These are phyloP conservation scores for Glaucidium brasilianum DNA, from an alignment of 2,113 vertebrate species.

Conservation along the genomic window DNA sequence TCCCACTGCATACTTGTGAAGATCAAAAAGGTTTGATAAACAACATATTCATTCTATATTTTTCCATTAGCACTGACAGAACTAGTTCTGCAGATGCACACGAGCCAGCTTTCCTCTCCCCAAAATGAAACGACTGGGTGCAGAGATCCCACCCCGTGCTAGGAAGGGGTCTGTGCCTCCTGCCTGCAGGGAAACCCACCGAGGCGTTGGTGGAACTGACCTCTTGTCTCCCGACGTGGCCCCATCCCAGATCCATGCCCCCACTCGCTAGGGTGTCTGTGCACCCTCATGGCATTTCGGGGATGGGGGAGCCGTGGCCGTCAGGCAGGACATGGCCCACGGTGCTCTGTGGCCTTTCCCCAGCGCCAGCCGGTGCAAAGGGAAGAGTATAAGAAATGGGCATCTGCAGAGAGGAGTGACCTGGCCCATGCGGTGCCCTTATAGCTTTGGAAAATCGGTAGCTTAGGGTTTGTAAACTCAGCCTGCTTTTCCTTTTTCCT, in stretches of 20 bases:
- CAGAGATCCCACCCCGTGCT: no score
- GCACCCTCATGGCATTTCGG: fast-evolving
- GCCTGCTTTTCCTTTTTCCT: no score
- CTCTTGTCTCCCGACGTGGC: not conserved
- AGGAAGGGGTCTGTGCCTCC: not conserved
- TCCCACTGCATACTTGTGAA: not conserved
- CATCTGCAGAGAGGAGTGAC: no score
- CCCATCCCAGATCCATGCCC: not conserved
- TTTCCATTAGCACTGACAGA: not conserved
- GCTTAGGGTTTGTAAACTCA: no score
- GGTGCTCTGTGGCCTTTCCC: no score
- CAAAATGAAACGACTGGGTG: fast-evolving
- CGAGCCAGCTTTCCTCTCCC: not conserved
- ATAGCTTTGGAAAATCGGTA: no score
- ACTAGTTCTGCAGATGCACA: not conserved
- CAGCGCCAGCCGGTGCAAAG: no score
- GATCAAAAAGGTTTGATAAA: not conserved
- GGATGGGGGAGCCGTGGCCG: not conserved
- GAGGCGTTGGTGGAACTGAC: not conserved
- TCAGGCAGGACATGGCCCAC: no score
- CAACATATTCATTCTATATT: not conserved
- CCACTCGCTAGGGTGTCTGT: fast-evolving
- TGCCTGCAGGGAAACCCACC: fast-evolving
- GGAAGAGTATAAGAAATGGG: no score
- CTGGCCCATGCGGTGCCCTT: no score